Evolutionary conservation across 2,113 vertebrate species (phyloP), one percentile per base, ranked within the genome.

Genomic region (Asarcornis scutulata): DNA sequence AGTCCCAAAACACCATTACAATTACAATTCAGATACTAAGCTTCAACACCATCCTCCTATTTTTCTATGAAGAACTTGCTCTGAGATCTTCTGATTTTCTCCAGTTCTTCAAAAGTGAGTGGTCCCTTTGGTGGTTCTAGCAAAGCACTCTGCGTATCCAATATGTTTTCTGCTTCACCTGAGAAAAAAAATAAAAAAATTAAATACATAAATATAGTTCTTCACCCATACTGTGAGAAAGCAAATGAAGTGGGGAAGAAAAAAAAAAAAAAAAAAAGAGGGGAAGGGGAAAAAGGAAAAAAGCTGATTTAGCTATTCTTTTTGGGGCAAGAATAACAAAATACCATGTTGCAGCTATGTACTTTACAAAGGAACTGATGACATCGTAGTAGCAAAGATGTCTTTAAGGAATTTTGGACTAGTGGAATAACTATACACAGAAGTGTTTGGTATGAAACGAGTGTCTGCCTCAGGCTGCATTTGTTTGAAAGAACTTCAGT

Each of bases 161-260:
- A 69, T 96, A 99, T 98, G 72, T 97, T 96, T 95, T 99, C 99
- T 11, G 98, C 99, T 97, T 99, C 98, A 78, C 94, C 99, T 99
- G 46, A 22, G 21, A 22, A 96, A 96, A 96, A 96, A 96, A 58
- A n/a, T n/a, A 17, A 38, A 62, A 59, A n/a, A 83, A 78, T 58
- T 42, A 71, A 12, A 67, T 2, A 29, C 17, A n/a, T 7, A 34
- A 32, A 15, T 50, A 4, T 14, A 23, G 64, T 86, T 74, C 8
- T 29, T 66, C 14, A 74, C 12, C 4, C 6, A 46, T 44, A 29
- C 6, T 40, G 4, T 16, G 15, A 86, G 59, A 74, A 67, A 86
- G 13, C 12, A 94, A 76, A n/a, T 7, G 4, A 55, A 86, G 2
- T 40, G 7, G 13, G 42, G 17, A 46, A 46, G 8, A 21, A 36